A percentile compares a stretch with the other conserved stretches of the same genome.
Conservation (phyloP, 2,113 vertebrate species). For the Athene noctua region DNA sequence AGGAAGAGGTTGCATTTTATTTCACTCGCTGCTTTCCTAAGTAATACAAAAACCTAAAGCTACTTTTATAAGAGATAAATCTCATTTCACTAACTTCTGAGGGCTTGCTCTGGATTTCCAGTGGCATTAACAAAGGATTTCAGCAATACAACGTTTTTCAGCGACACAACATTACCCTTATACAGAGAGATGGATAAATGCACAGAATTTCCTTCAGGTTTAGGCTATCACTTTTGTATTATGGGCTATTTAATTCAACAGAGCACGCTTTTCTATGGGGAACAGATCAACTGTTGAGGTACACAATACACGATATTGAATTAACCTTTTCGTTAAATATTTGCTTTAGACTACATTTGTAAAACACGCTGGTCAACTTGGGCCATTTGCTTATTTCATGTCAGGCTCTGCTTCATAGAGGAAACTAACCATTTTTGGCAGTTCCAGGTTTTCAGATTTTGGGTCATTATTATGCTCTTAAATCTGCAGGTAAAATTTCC, state of each 20-base stretch:
- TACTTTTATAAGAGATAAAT: neutral
- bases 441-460: neutral
- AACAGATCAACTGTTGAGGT: neutral
- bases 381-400: neutral
- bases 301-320: neutral
- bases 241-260: neutral
- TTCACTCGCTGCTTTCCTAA: neutral
- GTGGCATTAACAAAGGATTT: neutral
- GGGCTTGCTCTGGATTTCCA: neutral
- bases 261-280: neutral
- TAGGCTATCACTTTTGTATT: neutral
- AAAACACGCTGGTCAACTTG: neutral
- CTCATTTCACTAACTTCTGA: neutral
- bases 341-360: neutral
- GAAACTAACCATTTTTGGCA: neutral
- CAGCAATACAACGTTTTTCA: neutral
- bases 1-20: neutral
- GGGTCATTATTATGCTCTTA: neutral
- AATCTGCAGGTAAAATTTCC: neutral
- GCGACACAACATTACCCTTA: neutral
- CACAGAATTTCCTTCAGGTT: neutral
- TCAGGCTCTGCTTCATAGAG: neutral
- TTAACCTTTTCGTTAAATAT: neutral
- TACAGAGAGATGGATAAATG: neutral
- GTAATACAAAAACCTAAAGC: neutral